Conservation (phyloP, 2,888 invertebrate species). For the Tryphoninae sp. region DNA sequence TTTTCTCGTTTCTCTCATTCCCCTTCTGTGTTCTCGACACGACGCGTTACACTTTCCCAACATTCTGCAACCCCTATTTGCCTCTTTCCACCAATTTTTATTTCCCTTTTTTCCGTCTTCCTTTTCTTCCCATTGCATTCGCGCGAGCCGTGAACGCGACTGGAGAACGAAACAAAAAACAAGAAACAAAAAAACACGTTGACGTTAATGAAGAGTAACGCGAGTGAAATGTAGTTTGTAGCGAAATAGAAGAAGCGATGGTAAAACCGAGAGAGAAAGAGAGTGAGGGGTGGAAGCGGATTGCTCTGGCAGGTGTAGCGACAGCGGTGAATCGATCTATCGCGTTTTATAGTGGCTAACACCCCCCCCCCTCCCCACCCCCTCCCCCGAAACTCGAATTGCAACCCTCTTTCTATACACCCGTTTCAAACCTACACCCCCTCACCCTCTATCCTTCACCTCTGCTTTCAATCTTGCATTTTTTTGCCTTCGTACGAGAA, state of each 20-base stretch:
- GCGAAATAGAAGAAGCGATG: conserved; percentile 13
- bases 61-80: background rate
- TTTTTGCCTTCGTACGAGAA: background rate
- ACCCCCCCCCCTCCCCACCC: background rate
- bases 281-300: conserved; percentile 13
- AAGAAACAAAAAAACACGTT: conserved; percentile 39
- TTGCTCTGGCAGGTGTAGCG: conserved; percentile 27
- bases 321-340: conserved; percentile 60
- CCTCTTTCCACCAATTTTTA: background rate
- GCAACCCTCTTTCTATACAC: conserved; percentile 26
- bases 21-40: too few species aligned
- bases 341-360: conserved; percentile 32
- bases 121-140: conserved; percentile 31
- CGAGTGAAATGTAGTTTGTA: conserved; percentile 62
- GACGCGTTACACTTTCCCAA: background rate
- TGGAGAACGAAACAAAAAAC: conserved; percentile 13
- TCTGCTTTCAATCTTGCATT: background rate
- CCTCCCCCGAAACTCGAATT: conserved; percentile 38
- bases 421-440: too few species aligned
- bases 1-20: conserved; percentile 23
- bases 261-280: background rate
- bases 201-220: conserved; percentile 72
- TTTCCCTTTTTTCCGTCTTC: conserved; percentile 25
- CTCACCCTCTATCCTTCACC: background rate
- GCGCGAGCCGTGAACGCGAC: conserved; percentile 16